Conservation (phyloP, 2,888 invertebrate species). For the Mechanitis messenoides region DNA sequence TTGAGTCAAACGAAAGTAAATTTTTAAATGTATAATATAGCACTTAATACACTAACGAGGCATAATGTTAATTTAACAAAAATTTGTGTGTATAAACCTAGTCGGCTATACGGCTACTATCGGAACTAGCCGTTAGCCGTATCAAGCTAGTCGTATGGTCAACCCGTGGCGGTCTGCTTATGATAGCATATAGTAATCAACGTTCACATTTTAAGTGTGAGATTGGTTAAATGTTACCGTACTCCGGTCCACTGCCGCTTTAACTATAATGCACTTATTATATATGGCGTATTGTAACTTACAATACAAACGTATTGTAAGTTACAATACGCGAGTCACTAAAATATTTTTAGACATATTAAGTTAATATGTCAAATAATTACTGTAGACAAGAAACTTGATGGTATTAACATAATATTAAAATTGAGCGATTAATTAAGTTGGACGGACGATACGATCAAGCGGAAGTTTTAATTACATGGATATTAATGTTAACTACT, state of each 20-base stretch:
- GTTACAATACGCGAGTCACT: too few species aligned
- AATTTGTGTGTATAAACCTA: conserved; percentile 7
- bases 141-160: conserved; percentile 2
- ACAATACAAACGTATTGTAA: too few species aligned
- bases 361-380: too few species aligned
- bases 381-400: too few species aligned
- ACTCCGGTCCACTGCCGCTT: conserved; percentile 13
- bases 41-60: conserved; percentile 17
- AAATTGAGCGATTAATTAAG: conserved; percentile 4
- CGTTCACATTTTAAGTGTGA: conserved; percentile 25
- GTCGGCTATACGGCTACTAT: neutral
- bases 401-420: neutral
- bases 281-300: too few species aligned
- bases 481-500: conserved; percentile 2
- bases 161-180: conserved; percentile 23
- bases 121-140: conserved; percentile 1
- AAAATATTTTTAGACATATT: too few species aligned
- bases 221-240: conserved; percentile 25
- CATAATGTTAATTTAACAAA: conserved; percentile 27
- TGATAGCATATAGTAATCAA: conserved; percentile 22
- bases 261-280: too few species aligned
- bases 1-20: conserved; percentile 13
- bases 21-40: conserved; percentile 17
- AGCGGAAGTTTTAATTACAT: conserved; percentile 2
- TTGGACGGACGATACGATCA: conserved; percentile 1